Evolutionary conservation across 2,797 vertebrate species (phyloP).

Genomic region (Sus cebifrons): DNA sequence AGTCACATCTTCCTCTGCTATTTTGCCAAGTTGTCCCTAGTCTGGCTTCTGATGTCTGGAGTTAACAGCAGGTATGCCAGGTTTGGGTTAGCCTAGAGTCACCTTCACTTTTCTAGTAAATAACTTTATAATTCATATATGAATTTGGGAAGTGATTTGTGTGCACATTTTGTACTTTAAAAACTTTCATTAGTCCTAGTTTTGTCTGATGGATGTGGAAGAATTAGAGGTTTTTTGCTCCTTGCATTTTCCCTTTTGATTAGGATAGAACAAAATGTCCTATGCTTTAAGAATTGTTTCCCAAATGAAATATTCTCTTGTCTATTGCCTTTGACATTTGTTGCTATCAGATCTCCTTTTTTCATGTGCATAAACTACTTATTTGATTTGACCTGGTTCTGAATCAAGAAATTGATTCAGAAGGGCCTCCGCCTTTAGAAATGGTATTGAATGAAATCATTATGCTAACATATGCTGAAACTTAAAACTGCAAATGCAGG

Average conservation of each 20-base stretch:
- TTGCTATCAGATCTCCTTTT: constrained; percentile 42
- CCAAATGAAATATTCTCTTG: constrained; percentile 69
- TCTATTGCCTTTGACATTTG: constrained; percentile 76
- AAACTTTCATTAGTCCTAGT: constrained; percentile 12
- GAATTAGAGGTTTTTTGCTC: constrained; percentile 58
- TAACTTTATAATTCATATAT: neutral
- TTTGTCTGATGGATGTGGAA: constrained; percentile 54
- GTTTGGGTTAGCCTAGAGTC: neutral
- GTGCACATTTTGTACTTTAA: neutral
- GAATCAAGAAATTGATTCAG: constrained; percentile 80
- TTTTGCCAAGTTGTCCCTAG: neutral
- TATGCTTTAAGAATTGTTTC: constrained; percentile 64
- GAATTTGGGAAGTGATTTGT: neutral
- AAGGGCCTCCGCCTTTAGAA: constrained; percentile 77
- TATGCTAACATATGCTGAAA: constrained; percentile 81
- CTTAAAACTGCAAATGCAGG: constrained; percentile 72
- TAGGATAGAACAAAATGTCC: constrained; percentile 63
- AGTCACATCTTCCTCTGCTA: neutral
- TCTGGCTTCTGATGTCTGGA: neutral
- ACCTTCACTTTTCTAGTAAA: neutral
- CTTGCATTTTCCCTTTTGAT: constrained; percentile 57
- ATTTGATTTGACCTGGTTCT: constrained; percentile 77
- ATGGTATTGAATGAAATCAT: constrained; percentile 80
- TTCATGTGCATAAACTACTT: constrained; percentile 75
- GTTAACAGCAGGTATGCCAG: neutral